Evolutionary conservation across 2,888 invertebrate species (phyloP), one percentile per base, ranked within the genome.

Genomic region (Parnassius glacialis): DNA sequence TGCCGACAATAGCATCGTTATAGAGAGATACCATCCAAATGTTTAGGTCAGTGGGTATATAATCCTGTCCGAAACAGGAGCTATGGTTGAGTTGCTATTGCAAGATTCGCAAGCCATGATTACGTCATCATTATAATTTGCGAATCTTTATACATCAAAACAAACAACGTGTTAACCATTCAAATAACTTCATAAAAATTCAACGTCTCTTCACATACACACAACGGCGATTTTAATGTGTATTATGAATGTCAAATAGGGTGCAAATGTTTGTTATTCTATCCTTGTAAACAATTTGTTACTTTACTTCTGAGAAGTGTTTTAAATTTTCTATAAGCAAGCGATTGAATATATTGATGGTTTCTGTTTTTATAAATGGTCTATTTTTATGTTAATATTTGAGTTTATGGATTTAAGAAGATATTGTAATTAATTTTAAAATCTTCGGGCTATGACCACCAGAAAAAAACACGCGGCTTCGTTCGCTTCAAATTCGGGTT

Each of bases 131-230:
- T 34, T 1, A 52, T 34, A 10, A 52, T 52, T 52, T 54, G 20
- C n/a, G 13, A 13, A 53, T 41, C 12, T 34, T 34, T 43, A 50
- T 9, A 50, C 12, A 51, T 55, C 44, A 45, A 51, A 55, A 61
- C 48, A 10, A 51, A 51, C 43, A 50, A 55, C 43, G 13, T 51
- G 20, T 11, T 11, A 55, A 25, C 58, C 51, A 44, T 62, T 57
- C 50, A 54, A 58, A 62, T 55, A 58, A 58, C 43, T 51, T 51
- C 50, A 59, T 62, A 62, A 62, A 59, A 62, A 62, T 62, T 62
- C 62, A 62, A 54, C 44, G 53, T 52, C 25, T 59, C 25, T 59
- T 51, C 44, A 44, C 54, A 44, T 62, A 59, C 58, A 10, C 51
- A 41, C 55, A 42, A 55, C 43, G 55, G 34, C 55, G n/a, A 52